Conservation (phyloP, 1,140 invertebrate genomes). For the Solenopsis invicta region DNA sequence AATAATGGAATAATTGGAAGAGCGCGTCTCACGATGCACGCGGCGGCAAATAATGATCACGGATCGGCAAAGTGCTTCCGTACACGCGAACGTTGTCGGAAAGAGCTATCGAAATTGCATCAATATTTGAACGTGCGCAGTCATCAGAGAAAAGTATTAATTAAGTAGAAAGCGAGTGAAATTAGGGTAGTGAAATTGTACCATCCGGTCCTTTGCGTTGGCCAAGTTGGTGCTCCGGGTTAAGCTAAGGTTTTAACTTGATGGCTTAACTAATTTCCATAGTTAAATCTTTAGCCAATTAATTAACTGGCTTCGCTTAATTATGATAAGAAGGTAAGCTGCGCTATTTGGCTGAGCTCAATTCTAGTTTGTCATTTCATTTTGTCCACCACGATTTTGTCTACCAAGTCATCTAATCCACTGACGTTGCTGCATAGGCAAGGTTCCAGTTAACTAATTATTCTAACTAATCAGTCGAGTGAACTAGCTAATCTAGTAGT, state of each 20-base stretch:
- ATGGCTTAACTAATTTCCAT: not conserved
- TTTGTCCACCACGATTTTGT: slow-evolving; percentile 5
- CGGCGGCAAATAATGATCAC: slow-evolving; percentile 49
- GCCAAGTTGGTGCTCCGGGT: not conserved
- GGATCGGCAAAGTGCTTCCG: slow-evolving; percentile 28
- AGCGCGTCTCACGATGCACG: slow-evolving; percentile 55
- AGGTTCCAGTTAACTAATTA: slow-evolving; percentile 46
- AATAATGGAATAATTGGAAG: slow-evolving; percentile 58
- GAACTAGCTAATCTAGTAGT: slow-evolving; percentile 50
- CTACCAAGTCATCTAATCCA: not conserved
- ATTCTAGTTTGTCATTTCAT: not conserved
- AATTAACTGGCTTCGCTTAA: slow-evolving; percentile 11
- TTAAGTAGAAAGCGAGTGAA: slow-evolving; percentile 50
- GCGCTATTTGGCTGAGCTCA: not conserved
- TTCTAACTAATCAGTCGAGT: slow-evolving; percentile 59
- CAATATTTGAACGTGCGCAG: slow-evolving; percentile 28
- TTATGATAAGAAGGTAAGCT: slow-evolving; percentile 22
- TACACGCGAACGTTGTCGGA: slow-evolving; percentile 25
- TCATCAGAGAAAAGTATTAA: slow-evolving; percentile 36
- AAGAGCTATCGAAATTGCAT: slow-evolving; percentile 37
- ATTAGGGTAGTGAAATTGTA: slow-evolving; percentile 33
- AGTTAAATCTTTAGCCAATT: slow-evolving; percentile 21
- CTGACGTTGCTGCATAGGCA: too few relatives aligned
- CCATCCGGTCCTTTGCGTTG: not conserved
- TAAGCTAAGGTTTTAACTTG: not conserved